Base-by-base conservation (phyloP, 2,797 vertebrate species). In the Buceros bicornis region DNA sequence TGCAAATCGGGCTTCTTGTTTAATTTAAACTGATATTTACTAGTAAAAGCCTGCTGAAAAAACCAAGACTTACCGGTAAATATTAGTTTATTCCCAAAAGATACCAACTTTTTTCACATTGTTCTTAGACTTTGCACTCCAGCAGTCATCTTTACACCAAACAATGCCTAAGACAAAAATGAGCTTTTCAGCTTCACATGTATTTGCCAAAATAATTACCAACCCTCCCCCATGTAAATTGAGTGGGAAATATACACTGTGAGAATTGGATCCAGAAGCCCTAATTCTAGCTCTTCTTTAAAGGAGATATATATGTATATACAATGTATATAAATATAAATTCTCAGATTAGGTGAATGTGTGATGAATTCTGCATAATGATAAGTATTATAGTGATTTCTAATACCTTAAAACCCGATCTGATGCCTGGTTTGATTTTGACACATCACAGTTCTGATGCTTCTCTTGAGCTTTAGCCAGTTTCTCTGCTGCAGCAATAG, bases 401-500 rank as follows among this genome's bases (percentile, higher is more conserved):
- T 93, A 91, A 97, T 99, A 99, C 99, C 99, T 99, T 98, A 99
- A 98, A 97, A 99, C 99, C 81, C 99, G 98, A 98, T 99, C 99
- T 22, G 99, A 99, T 78, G 98, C 98, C 98, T 99, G 99, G 98
- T 98, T 99, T 96, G 99, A 98, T 98, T 99, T 99, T 97, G 99
- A 98, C 95, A 98, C 99, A 20, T 99, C 99, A 71, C 99, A 99
- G 98, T 97, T 98, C 98, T 99, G 99, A 98, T 99, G 99, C 95
- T 99, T 99, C 97, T 99, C 99, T 95, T 99, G 99, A 96, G 98
- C 99, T 98, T 99, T 99, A 90, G 99, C 99, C 98, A 99, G 97
- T 97, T 99, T 99, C 98, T 99, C 99, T 20, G 99, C 99, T 71
- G 99, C 99, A 95, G 99, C 99, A 82, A 99, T 99, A 84, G 99